Conservation (phyloP, 2,888 invertebrate genomes). For the Cheilosia scutellata region DNA sequence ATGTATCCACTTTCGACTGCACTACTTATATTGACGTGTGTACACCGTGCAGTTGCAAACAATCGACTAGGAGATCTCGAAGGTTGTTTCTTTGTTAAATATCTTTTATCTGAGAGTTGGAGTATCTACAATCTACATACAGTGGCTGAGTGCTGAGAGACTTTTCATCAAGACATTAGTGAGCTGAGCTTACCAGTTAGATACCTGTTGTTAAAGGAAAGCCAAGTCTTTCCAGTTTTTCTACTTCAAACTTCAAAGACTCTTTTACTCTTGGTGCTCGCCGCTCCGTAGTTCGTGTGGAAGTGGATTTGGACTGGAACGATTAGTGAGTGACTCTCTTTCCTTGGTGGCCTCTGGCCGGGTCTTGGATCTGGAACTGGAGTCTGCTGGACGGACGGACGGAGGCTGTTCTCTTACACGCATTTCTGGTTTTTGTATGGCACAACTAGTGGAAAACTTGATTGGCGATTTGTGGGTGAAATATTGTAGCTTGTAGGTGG, state of each 20-base stretch:
- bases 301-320: conserved; percentile 26
- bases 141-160: conserved; percentile 3
- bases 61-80: conserved; percentile 78
- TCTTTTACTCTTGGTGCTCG: conserved; percentile 6
- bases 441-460: conserved; percentile 29
- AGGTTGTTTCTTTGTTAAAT: conserved; percentile 78
- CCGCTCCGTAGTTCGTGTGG: not conserved
- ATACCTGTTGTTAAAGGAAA: not conserved
- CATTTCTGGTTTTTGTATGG: conserved; percentile 34
- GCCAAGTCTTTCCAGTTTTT: conserved; percentile 46
- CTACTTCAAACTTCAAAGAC: conserved; percentile 16
- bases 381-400: no score
- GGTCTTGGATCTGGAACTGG: not conserved
- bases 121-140: not conserved
- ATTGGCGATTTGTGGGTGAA: conserved; percentile 47
- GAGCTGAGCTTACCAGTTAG: not conserved
- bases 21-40: conserved; percentile 46
- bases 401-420: conserved; percentile 11
- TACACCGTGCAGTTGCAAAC: conserved; percentile 77
- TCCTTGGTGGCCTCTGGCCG: conserved; percentile 3
- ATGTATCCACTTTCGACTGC: conserved; percentile 48
- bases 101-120: conserved; percentile 61
- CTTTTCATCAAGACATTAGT: not conserved
- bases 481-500: conserved; percentile 71
- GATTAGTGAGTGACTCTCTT: conserved; percentile 15